Base-by-base conservation (phyloP, 92 coral and sea anemone genomes). In the Pocillopora meandrina region DNA sequence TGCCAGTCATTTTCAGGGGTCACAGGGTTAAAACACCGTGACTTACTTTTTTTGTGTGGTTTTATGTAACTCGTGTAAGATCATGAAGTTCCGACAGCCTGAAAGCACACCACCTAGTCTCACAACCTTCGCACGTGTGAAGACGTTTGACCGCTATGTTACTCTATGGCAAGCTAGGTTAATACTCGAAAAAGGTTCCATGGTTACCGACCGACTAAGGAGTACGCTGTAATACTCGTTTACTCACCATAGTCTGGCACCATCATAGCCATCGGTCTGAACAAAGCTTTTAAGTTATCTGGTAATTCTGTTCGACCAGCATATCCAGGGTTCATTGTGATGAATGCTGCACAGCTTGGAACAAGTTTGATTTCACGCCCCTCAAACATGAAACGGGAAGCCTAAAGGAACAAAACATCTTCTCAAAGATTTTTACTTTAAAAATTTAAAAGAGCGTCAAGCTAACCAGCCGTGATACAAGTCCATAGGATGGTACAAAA, bases 201-300 rank as follows among this genome's bases (percentile, higher is more conserved):
- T 3, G 52, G 52, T 42, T 42, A 42, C 52, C 5, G 52, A 42
- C 52, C 5, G 52, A 42, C 52, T 42, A 7, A 42, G 8, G 52
- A 42, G 52, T 3, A 42, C 52, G 52, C 52, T 3, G 52, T 42
- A 42, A 42, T 3, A 55, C 35, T 17, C 18, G 34, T 12, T 15
- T 55, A 14, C 98, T 83, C 80, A 97, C 99, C 99, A 62, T 97
- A 97, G 63, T 97, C 98, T 17, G 99, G 99, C 21, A 97, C 99
- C 99, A 97, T 97, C 99, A 97, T 97, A 65, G 99, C 98, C 99
- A 97, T 97, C 65, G 99, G 99, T 86, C 99, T 91, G 81, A 97
- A 97, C 92, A 97, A 82, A 18, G 99, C 99, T 90, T 97, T 97
- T 90, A 97, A 83, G 94, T 97, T 97, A 80, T 97, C 99, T 68